Percentiles rank a stretch among this genome's conserved stretches.
These are phyloP conservation scores for Lipophrys pholis DNA, from an alignment of 2,113 vertebrate species.

Conservation along the genomic window DNA sequence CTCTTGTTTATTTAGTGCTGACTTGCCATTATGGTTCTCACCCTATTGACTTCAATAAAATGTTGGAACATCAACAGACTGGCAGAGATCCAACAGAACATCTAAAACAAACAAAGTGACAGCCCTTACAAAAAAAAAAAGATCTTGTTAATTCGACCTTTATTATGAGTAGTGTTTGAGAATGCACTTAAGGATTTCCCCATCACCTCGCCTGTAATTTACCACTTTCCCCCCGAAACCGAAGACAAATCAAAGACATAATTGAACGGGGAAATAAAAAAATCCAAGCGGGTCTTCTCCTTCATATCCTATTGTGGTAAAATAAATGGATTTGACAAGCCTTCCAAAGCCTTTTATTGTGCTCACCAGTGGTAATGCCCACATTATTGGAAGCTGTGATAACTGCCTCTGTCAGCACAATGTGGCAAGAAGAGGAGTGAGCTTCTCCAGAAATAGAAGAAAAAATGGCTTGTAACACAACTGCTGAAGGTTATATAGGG, in stretches of 20 bases:
- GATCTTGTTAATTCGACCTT: too few relatives aligned
- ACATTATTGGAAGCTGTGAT: constrained; percentile 64
- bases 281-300: constrained; percentile 48
- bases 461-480: constrained; percentile 54
- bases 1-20: neutral
- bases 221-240: constrained; percentile 9
- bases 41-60: neutral
- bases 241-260: constrained; percentile 28
- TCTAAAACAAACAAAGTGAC: constrained; percentile 32
- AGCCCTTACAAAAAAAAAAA: too few relatives aligned
- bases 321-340: constrained; percentile 76
- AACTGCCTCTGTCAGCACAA: constrained; percentile 78
- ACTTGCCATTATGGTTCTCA: neutral
- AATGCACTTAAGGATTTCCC: neutral
- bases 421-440: constrained; percentile 40
- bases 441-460: constrained; percentile 22
- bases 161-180: too few relatives aligned
- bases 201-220: constrained; percentile 28
- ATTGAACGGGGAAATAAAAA: constrained; percentile 43
- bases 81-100: constrained; percentile 2
- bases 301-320: constrained; percentile 64
- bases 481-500: constrained; percentile 23
- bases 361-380: constrained; percentile 65
- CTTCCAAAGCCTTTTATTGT: constrained; percentile 66
- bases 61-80: constrained; percentile 7